Evolutionary conservation across 2,888 invertebrate genomes (phyloP).

Genomic region (Metellina segmentata): DNA sequence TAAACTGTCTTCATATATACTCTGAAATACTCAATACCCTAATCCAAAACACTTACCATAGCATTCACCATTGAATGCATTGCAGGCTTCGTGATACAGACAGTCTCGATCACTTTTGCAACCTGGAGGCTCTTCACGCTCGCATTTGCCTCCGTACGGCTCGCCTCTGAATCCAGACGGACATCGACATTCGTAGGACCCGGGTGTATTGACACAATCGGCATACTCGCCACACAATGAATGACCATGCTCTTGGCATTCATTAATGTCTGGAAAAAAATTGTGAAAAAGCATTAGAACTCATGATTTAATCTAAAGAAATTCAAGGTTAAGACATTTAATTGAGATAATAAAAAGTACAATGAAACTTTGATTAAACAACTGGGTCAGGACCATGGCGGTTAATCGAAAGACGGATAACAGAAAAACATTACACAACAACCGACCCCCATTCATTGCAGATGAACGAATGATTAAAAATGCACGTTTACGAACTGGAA

Average conservation of each 20-base stretch:
- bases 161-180: constrained; percentile 78
- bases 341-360: too few species aligned
- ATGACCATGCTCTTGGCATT: constrained; percentile 87
- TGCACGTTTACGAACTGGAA: too few species aligned
- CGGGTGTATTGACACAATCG: constrained; percentile 89
- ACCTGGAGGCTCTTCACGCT: constrained; percentile 72
- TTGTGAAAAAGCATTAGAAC: background rate
- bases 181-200: constrained; percentile 82
- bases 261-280: constrained; percentile 86
- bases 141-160: constrained; percentile 78
- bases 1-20: too few species aligned
- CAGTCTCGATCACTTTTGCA: constrained; percentile 78
- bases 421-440: too few species aligned
- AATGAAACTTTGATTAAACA: too few species aligned
- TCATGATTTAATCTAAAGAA: background rate
- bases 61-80: constrained; percentile 82
- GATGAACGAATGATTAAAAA: too few species aligned
- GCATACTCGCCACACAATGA: constrained; percentile 92
- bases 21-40: background rate
- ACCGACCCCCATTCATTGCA: too few species aligned
- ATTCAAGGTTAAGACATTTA: too few species aligned
- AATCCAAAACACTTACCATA: constrained; percentile 83
- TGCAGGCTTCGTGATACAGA: constrained; percentile 78
- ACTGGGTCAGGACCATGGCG: too few species aligned
- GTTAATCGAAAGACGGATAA: too few species aligned